Conservation (phyloP, 2,888 invertebrate genomes). For the Labia minor region DNA sequence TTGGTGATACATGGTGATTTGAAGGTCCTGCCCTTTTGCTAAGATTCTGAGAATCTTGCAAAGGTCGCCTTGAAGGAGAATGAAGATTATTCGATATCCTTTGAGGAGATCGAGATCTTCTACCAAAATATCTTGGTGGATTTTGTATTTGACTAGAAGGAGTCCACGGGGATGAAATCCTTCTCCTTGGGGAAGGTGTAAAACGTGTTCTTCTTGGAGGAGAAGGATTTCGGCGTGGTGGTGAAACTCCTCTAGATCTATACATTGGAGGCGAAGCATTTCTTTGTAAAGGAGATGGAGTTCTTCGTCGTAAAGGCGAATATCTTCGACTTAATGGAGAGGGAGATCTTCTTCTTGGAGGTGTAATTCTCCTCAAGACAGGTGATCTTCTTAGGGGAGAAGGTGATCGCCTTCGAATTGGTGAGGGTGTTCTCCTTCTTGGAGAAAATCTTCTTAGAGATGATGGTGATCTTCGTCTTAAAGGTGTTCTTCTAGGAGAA, state of each 20-base stretch:
- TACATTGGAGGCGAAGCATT: slow-evolving; percentile 17
- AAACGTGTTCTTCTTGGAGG: slow-evolving; percentile 15
- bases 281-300: slow-evolving; percentile 19
- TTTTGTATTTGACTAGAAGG: slow-evolving; percentile 17
- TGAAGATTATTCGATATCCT: slow-evolving; percentile 8
- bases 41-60: slow-evolving; percentile 20
- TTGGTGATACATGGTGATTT: not conserved
- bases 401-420: not conserved
- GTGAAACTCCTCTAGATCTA: slow-evolving; percentile 1
- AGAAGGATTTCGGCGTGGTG: slow-evolving; percentile 17
- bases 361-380: slow-evolving; percentile 2
- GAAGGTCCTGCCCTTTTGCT: not conserved
- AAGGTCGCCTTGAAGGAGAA: slow-evolving; percentile 16
- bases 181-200: slow-evolving; percentile 15
- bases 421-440: slow-evolving; percentile 14
- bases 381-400: slow-evolving; percentile 15
- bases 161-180: slow-evolving; percentile 16
- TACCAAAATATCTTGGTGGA: not conserved
- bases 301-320: not conserved
- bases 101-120: slow-evolving; percentile 2
- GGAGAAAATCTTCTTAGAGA: slow-evolving; percentile 15
- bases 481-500: slow-evolving; percentile 16
- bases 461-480: not conserved
- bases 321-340: slow-evolving; percentile 15
- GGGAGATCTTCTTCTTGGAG: slow-evolving; percentile 2